Conservation (phyloP, 2,797 vertebrate genomes). For the Gymnoscopelus braueri region DNA sequence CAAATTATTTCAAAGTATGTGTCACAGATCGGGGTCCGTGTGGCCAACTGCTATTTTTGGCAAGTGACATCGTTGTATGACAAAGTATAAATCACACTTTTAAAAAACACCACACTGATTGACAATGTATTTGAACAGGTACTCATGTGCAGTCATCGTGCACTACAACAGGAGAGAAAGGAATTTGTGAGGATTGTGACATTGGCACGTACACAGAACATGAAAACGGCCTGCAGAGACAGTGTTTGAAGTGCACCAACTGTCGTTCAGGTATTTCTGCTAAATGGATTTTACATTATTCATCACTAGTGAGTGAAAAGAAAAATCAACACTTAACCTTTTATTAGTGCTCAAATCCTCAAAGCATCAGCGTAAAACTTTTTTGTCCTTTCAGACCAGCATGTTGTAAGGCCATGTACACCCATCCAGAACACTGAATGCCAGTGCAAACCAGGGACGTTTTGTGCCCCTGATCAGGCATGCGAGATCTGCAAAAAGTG, state of each 20-base stretch:
- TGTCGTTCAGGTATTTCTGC: slow-evolving; percentile 74
- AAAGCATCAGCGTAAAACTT: slow-evolving; percentile 11
- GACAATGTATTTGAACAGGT: slow-evolving; percentile 56
- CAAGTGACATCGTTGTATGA: no score
- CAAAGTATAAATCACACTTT: no score
- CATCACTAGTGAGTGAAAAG: slow-evolving; percentile 2
- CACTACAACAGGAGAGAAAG: background rate
- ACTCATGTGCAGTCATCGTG: slow-evolving; percentile 55
- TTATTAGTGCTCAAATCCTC: slow-evolving; percentile 5
- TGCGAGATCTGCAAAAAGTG: slow-evolving; percentile 83
- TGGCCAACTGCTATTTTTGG: no score
- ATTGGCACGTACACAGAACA: slow-evolving; percentile 61
- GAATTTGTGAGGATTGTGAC: slow-evolving; percentile 67
- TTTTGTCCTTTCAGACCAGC: slow-evolving; percentile 69
- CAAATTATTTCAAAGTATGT: no score
- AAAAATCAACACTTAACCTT: slow-evolving; percentile 30
- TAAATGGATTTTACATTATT: slow-evolving; percentile 1
- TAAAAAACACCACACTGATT: no score
- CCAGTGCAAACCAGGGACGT: slow-evolving; percentile 69
- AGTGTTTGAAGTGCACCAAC: slow-evolving; percentile 68
- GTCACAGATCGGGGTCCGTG: no score
- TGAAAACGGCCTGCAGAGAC: slow-evolving; percentile 32
- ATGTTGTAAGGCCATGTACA: slow-evolving; percentile 48
- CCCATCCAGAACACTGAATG: slow-evolving; percentile 62
- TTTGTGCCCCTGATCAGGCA: slow-evolving; percentile 72